A percentile compares a stretch with the other conserved stretches of the same genome.
Conservation (phyloP, 2,888 invertebrate species). For the Odontomyia ornata region DNA sequence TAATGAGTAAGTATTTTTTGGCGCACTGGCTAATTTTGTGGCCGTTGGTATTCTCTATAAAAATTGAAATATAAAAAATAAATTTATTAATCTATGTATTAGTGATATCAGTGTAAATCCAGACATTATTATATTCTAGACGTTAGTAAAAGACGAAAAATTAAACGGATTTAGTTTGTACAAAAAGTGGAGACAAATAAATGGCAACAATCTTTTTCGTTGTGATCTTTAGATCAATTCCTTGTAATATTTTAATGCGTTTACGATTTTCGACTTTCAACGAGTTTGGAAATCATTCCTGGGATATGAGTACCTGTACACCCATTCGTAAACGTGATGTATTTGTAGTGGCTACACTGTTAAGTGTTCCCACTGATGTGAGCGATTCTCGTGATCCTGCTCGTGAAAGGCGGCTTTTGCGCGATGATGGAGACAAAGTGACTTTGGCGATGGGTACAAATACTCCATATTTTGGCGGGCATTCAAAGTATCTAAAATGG, state of each 20-base stretch:
- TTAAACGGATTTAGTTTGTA: background rate
- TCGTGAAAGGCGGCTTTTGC: slow-evolving; percentile 73
- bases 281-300: slow-evolving; percentile 4
- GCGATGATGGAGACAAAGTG: slow-evolving; percentile 80
- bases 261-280: slow-evolving; percentile 5
- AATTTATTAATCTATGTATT: background rate
- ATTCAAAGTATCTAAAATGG: slow-evolving; percentile 97
- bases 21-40: slow-evolving; percentile 48
- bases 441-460: slow-evolving; percentile 94
- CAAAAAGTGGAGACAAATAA: background rate
- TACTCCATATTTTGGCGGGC: slow-evolving; percentile 87
- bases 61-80: slow-evolving; percentile 40
- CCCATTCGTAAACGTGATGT: slow-evolving; percentile 63
- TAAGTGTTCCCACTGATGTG: slow-evolving; percentile 72
- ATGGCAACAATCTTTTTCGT: background rate
- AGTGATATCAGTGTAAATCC: background rate
- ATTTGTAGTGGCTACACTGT: slow-evolving; percentile 66
- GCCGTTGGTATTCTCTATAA: slow-evolving; percentile 49
- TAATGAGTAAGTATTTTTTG: slow-evolving; percentile 52
- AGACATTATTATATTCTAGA: too few relatives aligned
- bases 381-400: slow-evolving; percentile 88
- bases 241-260: background rate
- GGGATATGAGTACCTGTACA: slow-evolving; percentile 51
- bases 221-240: background rate
- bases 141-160: slow-evolving; percentile 2